These are phyloP conservation scores for Argya squamiceps DNA, from an alignment of 2,797 vertebrate genomes.

Conservation along the genomic window DNA sequence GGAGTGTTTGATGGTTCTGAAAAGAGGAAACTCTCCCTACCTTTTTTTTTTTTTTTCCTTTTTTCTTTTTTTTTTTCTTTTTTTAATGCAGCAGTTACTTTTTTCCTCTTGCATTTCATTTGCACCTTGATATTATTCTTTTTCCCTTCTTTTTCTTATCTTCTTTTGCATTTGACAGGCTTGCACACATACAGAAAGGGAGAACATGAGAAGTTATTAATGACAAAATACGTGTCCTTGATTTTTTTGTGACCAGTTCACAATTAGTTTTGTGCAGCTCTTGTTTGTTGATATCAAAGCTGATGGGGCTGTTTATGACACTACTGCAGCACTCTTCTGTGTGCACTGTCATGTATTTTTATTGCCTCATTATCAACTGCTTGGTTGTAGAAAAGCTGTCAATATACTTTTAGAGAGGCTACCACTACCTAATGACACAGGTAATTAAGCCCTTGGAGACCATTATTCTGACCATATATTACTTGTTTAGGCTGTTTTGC, in stretches of 20 bases:
- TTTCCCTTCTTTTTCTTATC: background rate
- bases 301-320: background rate
- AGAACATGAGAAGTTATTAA: background rate
- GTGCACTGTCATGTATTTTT: slow-evolving; percentile 33
- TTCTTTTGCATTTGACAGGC: background rate
- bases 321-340: background rate
- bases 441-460: slow-evolving; percentile 73
- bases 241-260: background rate
- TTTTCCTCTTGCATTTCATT: background rate
- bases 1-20: background rate
- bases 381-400: slow-evolving; percentile 33
- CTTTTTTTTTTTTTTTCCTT: background rate
- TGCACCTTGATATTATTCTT: background rate
- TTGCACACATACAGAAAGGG: background rate
- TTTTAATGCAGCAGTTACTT: background rate
- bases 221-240: background rate
- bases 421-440: slow-evolving; percentile 61
- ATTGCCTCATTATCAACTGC: slow-evolving; percentile 51
- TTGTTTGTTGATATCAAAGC: background rate
- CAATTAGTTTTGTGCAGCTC: background rate
- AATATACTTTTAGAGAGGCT: slow-evolving; percentile 54
- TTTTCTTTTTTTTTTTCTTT: background rate
- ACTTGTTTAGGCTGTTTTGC: background rate
- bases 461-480: slow-evolving; percentile 4
- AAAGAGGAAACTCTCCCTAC: background rate